Evolutionary conservation across 2,888 invertebrate genomes (phyloP).

Genomic region (Beris morrisii): DNA sequence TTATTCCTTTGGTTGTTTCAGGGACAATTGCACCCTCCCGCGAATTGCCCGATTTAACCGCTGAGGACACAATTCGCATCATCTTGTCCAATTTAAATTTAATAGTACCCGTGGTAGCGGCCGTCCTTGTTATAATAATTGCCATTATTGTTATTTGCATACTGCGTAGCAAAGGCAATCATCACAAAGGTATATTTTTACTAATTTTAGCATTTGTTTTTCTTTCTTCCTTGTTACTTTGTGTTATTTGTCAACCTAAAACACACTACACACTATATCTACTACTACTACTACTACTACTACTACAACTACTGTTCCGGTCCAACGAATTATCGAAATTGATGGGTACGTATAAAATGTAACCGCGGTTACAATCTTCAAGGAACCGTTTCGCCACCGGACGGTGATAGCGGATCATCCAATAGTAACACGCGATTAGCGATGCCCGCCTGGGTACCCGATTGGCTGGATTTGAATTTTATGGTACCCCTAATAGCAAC

Average conservation of each 20-base stretch:
- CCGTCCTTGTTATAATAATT: slow-evolving; percentile 88
- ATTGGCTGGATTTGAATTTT: slow-evolving; percentile 87
- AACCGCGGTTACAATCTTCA: slow-evolving; percentile 38
- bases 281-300: slow-evolving; percentile 28
- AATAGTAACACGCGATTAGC: slow-evolving; percentile 59
- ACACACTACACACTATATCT: slow-evolving; percentile 28
- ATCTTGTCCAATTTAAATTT: slow-evolving; percentile 89
- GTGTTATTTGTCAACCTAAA: slow-evolving; percentile 35
- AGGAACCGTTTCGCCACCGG: slow-evolving; percentile 83
- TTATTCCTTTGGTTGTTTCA: slow-evolving; percentile 66
- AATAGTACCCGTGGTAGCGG: slow-evolving; percentile 90
- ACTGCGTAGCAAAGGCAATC: slow-evolving; percentile 80
- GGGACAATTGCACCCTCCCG: slow-evolving; percentile 92
- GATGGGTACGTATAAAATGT: slow-evolving; percentile 24
- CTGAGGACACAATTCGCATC: slow-evolving; percentile 83
- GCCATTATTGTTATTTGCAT: slow-evolving; percentile 92
- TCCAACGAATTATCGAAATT: slow-evolving; percentile 23
- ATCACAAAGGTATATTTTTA: slow-evolving; percentile 75
- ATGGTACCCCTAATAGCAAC: slow-evolving; percentile 89
- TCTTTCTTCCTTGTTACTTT: slow-evolving; percentile 43
- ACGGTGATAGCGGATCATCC: slow-evolving; percentile 60
- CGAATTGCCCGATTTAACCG: slow-evolving; percentile 75
- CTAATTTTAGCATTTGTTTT: slow-evolving; percentile 50
- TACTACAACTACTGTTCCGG: slow-evolving; percentile 25
- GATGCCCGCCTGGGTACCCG: slow-evolving; percentile 74